Evolutionary conservation across 2,888 invertebrate species (phyloP), one percentile per base, ranked within the genome.

Genomic region (Drosophila basisetae): DNA sequence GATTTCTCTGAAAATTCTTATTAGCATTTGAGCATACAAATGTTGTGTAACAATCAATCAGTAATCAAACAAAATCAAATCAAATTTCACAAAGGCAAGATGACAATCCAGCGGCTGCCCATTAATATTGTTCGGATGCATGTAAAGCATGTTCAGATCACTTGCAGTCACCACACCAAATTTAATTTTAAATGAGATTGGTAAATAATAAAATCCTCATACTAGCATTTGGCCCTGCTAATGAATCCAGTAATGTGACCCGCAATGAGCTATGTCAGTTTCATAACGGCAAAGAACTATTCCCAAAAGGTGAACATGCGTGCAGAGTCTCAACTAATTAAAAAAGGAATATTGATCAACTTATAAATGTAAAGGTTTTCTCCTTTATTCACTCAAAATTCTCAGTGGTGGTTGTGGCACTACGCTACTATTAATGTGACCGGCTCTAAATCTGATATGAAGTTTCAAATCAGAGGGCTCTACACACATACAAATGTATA

Each of bases 301-400:
- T 99, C 99, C 99, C 99, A 99, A 94, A 99, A 99, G 0, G 99
- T 99, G 93, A 99, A 99, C 91, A 96, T 97, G 73, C 99, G 91
- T 93, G 93, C n/a, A 92, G 91, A 82, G 93, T 94, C 76, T 94
- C 93, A 83, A 37, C 93, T 93, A 35, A 28, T 18, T n/a, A 50
- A 10, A 25, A 41, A 10, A 31, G 1, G 18, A 37, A 43, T 4
- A 43, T 49, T 43, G 4, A 37, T 22, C 18, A 37, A 35, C 22
- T n/a, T 28, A 9, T 4, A 56, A 18, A 9, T 28, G 28, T 22
- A 10, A 28, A 33, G 10, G 1, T 58, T 13, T 25, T 4, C 4
- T 33, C n/a, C 2, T 13, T 2, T 13, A 68, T 91, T 97, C 97
- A 13, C 97, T 96, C 95, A 2, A 99, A 94, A 92, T 99, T 98